Percentiles rank a stretch among this genome's conserved stretches.
Conservation (phyloP, 2,888 invertebrate genomes). For the Nephrotoma appendiculata region DNA sequence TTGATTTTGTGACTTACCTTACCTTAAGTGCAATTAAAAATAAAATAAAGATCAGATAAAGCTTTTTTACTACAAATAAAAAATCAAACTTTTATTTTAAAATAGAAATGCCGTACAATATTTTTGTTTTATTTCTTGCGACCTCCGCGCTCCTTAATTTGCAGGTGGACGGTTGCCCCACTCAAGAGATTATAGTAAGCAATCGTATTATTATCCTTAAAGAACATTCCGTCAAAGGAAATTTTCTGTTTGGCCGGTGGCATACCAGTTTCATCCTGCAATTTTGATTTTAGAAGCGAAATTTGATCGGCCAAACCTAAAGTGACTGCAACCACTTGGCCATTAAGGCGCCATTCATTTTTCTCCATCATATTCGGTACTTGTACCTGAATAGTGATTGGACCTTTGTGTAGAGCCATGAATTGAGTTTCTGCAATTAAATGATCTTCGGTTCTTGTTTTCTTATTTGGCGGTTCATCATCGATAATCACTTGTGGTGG, state of each 20-base stretch:
- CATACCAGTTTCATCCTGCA: constrained; percentile 77
- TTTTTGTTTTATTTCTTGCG: constrained; percentile 68
- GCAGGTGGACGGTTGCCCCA: constrained; percentile 70
- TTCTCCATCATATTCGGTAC: constrained; percentile 79
- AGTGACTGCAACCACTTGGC: constrained; percentile 67
- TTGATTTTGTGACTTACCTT: neutral
- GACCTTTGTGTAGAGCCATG: constrained; percentile 51
- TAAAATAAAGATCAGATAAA: neutral
- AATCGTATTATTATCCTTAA: constrained; percentile 89
- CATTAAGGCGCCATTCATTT: constrained; percentile 88
- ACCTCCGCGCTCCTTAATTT: constrained; percentile 95
- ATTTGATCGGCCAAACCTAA: constrained; percentile 65
- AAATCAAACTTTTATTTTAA: neutral
- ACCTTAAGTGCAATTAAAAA: neutral
- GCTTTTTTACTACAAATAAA: neutral
- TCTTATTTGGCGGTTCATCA: constrained; percentile 79
- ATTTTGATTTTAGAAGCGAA: constrained; percentile 72
- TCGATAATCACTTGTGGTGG: constrained; percentile 36
- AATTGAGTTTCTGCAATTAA: constrained; percentile 81
- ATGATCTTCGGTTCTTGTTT: constrained; percentile 81
- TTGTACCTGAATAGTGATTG: constrained; percentile 66
- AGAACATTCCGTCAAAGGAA: constrained; percentile 91
- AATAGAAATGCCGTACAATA: neutral
- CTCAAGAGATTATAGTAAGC: constrained; percentile 91
- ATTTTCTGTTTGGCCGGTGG: constrained; percentile 96